These are phyloP conservation scores for Ditylenchus dipsaci DNA, from an alignment of 1,140 invertebrate species.

Conservation along the genomic window DNA sequence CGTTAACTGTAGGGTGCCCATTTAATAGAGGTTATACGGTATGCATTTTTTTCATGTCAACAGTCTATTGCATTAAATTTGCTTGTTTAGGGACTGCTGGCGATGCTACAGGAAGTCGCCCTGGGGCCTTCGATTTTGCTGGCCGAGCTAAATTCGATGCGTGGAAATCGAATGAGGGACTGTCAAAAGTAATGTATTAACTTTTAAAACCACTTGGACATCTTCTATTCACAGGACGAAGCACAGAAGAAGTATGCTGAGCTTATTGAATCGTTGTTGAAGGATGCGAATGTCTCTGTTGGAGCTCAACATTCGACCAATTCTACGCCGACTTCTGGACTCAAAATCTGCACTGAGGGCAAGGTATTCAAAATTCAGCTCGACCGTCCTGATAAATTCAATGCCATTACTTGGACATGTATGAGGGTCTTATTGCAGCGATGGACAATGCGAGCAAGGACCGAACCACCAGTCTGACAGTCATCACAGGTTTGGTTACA, in stretches of 20 bases:
- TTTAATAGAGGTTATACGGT: too few species aligned
- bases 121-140: conserved; percentile 67
- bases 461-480: conserved; percentile 29
- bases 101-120: conserved; percentile 62
- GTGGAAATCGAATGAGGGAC: conserved; percentile 58
- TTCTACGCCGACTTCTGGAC: background rate
- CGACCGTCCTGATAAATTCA: conserved; percentile 40
- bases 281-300: background rate
- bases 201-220: too few species aligned
- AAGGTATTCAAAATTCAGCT: conserved; percentile 35
- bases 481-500: conserved; percentile 30
- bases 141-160: conserved; percentile 67
- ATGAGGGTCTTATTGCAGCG: conserved; percentile 28
- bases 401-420: conserved; percentile 43
- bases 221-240: conserved; percentile 22
- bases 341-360: conserved; percentile 16
- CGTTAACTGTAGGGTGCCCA: too few species aligned
- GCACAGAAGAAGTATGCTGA: conserved; percentile 34
- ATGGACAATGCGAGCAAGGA: conserved; percentile 28
- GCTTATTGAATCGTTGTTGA: conserved; percentile 22
- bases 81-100: conserved; percentile 63
- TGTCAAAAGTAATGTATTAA: conserved; percentile 21
- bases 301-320: background rate
- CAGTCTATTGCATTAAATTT: background rate
- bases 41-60: too few species aligned